Percentiles rank a stretch among this genome's conserved stretches.
phyloP scores from a whole-genome alignment of 2,797 vertebrate species.

The Remorina albescens region DNA sequence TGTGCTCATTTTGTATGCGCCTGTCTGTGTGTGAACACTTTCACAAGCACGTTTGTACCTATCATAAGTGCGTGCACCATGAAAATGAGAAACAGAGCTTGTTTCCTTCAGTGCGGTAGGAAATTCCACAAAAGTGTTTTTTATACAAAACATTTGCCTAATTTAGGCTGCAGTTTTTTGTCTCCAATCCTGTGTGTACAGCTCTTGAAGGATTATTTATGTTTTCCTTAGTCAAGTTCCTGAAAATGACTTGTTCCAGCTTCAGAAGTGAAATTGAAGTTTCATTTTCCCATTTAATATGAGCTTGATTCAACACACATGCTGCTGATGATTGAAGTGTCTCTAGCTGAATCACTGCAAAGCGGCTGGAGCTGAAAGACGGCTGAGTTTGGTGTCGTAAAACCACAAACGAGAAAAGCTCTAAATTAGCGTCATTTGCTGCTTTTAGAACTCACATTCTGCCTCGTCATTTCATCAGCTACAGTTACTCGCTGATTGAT shows the following conservation, averaged over 20 bases:
- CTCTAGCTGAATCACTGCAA: conserved; percentile 45
- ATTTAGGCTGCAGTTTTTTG: conserved; percentile 37
- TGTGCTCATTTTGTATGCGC: neutral
- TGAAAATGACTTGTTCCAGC: conserved; percentile 65
- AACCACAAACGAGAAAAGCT: conserved; percentile 64
- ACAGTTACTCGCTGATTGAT: conserved; percentile 68
- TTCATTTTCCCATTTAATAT: conserved; percentile 59
- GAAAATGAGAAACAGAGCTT: conserved; percentile 64
- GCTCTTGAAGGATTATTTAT: conserved; percentile 60
- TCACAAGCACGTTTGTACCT: conserved; percentile 16
- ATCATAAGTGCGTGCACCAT: conserved; percentile 17
- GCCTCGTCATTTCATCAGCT: conserved; percentile 70
- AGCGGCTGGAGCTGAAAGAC: conserved; percentile 42
- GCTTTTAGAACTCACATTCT: conserved; percentile 60
- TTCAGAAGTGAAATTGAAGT: conserved; percentile 48
- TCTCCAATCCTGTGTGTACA: conserved; percentile 9
- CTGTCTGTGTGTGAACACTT: conserved; percentile 12
- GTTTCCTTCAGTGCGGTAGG: conserved; percentile 37
- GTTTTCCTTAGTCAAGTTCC: conserved; percentile 64
- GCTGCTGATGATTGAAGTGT: conserved; percentile 59
- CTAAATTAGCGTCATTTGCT: conserved; percentile 68
- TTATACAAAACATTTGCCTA: conserved; percentile 48
- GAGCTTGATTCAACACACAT: conserved; percentile 72
- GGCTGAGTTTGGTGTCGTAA: conserved; percentile 41
- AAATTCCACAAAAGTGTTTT: conserved; percentile 40